Conservation (phyloP, 2,113 vertebrate species). For the Hystrix brachyura region DNA sequence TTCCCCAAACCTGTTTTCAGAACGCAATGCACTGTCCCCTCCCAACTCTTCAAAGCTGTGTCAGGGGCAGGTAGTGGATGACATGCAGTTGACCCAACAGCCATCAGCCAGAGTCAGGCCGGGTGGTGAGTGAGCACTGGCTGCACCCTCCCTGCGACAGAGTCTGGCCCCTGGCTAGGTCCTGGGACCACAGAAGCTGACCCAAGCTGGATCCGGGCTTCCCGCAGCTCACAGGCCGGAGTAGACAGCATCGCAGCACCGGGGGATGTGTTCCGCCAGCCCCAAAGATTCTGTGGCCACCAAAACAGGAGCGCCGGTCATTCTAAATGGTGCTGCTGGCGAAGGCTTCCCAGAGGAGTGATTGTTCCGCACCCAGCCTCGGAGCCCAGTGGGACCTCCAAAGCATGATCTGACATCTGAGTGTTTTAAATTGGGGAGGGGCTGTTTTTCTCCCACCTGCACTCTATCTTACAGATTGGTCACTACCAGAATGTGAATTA, state of each 20-base stretch:
- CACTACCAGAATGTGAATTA: neutral
- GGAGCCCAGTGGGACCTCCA: neutral
- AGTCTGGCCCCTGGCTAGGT: neutral
- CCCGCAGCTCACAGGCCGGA: neutral
- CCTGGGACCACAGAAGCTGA: neutral
- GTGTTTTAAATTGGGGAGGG: neutral
- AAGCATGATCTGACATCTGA: neutral
- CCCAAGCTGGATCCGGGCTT: neutral
- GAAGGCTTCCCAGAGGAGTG: neutral
- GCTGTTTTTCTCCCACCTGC: neutral
- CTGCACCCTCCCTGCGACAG: neutral
- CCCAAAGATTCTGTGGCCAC: neutral
- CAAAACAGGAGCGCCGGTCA: neutral
- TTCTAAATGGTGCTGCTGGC: neutral
- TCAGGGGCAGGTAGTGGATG: neutral
- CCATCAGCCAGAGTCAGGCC: neutral
- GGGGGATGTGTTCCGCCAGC: too few species aligned
- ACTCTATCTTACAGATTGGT: neutral
- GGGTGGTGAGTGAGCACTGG: accelerated
- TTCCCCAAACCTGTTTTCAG: neutral
- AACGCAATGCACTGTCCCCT: neutral
- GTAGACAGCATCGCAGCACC: neutral
- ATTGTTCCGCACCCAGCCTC: neutral
- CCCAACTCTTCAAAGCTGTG: neutral
- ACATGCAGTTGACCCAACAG: neutral